Evolutionary conservation across 1,140 invertebrate genomes (phyloP), one percentile per base, ranked within the genome.

Genomic region (Drosophila pectinifera): DNA sequence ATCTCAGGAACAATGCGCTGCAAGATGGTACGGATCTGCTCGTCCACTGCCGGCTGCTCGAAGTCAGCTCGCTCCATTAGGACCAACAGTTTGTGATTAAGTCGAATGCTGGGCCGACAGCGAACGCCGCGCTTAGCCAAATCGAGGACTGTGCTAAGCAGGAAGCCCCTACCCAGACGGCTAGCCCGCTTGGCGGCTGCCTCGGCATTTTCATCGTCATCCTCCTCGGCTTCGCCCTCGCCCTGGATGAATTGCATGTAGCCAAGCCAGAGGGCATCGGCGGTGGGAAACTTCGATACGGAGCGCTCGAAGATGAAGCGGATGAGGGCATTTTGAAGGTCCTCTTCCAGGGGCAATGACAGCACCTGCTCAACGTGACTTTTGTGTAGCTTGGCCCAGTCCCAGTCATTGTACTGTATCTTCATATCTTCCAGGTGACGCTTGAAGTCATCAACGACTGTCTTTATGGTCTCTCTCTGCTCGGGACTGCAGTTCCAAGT

Each of bases 21-120:
- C 14, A 88, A 38, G 1, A 63, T 45, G 0, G 4, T 13, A 0
- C n/a, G 18, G 0, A 85, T n/a, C 28, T 80, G 42, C 0, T 24
- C 6, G 2, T 86, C 65, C 2, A 86, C 36, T 3, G 41, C 34
- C 5, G 49, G 14, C 20, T 34, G n/a, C 0, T 41, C 65, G 2
- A 24, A 49, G 0, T 55, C 13, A 0, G 43, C 26, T 0, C 22
- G 61, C 18, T 82, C 83, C 78, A 86, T 72, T 1, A 88, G 10
- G 4, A 65, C 49, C 18, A 86, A 24, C 22, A 42, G 72, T 13
- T 63, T 67, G 38, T 86, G 78, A 36, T 88, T 88, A 0, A 88
- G 20, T 0, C 51, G 45, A 0, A 45, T 6, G 0, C 54, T 72
- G 10, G 75, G 65, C 0, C 18, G 59, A 7, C 49, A 42, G 18